phyloP scores from a whole-genome alignment of 2,113 vertebrate genomes.

The Cyprinus carpio region DNA sequence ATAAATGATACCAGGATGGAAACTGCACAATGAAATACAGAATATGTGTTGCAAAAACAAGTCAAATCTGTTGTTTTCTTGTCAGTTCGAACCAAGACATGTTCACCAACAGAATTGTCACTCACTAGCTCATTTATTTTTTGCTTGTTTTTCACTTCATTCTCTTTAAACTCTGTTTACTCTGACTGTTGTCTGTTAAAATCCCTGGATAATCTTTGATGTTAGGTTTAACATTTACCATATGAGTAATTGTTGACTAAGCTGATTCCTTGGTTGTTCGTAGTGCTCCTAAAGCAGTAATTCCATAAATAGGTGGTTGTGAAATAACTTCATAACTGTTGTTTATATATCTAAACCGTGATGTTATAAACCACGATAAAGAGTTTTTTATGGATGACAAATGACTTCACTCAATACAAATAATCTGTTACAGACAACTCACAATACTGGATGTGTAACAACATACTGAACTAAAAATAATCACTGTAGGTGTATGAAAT shows the following conservation, averaged over 20 bases:
- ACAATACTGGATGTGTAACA: neutral
- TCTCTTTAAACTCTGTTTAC: neutral
- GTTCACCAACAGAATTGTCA: neutral
- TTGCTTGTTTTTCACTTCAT: neutral
- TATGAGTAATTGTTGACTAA: neutral
- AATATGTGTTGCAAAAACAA: neutral
- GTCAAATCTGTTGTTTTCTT: neutral
- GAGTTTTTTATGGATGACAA: neutral
- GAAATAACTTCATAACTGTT: neutral
- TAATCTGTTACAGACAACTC: neutral
- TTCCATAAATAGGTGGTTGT: neutral
- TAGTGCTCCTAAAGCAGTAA: neutral
- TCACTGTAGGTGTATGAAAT: neutral
- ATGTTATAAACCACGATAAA: neutral
- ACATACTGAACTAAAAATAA: neutral
- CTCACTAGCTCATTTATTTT: neutral
- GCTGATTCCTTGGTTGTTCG: neutral
- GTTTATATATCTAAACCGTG: neutral
- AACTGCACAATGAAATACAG: neutral
- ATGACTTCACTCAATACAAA: neutral
- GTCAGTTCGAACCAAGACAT: neutral
- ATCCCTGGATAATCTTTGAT: neutral
- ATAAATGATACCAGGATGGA: neutral
- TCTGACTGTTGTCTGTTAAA: neutral
- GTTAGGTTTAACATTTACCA: neutral